Evolutionary conservation across 2,113 vertebrate species (phyloP).

Genomic region (Pelodiscus sinensis): DNA sequence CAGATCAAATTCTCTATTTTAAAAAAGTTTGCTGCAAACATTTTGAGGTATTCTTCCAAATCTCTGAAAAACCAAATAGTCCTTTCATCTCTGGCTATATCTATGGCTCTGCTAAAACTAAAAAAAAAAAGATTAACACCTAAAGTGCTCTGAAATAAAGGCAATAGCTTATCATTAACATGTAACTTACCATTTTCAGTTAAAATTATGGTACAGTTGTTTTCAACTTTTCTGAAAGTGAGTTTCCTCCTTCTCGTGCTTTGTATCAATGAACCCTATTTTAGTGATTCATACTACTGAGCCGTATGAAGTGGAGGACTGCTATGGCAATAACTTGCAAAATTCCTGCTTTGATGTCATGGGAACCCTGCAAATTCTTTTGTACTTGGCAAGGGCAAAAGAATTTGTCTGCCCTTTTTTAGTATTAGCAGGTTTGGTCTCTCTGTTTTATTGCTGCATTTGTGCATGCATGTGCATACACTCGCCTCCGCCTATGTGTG

Average conservation of each 20-base stretch:
- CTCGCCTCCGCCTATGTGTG: not conserved
- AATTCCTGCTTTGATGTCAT: not conserved
- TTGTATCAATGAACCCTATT: not conserved
- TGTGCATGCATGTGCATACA: not conserved
- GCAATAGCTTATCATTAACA: not conserved
- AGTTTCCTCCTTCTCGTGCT: not conserved
- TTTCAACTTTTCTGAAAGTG: not conserved
- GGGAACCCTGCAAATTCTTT: not conserved
- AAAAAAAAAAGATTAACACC: not conserved
- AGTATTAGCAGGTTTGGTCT: not conserved
- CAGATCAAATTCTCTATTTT: not conserved
- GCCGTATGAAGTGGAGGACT: not conserved
- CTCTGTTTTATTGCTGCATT: not conserved
- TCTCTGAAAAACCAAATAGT: not conserved
- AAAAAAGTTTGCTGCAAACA: not conserved
- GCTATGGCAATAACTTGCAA: not conserved
- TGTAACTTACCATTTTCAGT: not conserved
- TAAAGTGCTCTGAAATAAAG: not conserved
- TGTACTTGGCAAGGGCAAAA: not conserved
- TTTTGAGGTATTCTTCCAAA: not conserved
- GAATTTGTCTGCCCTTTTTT: not conserved
- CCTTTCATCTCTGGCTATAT: not conserved
- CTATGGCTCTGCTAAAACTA: not conserved
- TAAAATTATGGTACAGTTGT: conserved; percentile 12
- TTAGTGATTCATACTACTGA: not conserved